Conservation (phyloP, 2,888 invertebrate genomes). For the Galeopsomyia nigrocyanea region DNA sequence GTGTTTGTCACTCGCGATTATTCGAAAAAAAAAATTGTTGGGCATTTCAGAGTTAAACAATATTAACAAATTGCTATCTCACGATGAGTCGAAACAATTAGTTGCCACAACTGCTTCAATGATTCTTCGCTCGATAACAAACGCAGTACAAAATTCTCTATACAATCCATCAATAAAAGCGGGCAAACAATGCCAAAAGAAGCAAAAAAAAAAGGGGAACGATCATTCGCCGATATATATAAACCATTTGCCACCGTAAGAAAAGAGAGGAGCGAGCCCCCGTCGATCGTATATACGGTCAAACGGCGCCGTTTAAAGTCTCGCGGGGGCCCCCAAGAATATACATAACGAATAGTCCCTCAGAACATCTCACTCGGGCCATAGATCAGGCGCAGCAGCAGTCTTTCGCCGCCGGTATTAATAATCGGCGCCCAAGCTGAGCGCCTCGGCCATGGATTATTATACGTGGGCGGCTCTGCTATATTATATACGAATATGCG, state of each 20-base stretch:
- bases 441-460: conserved; percentile 25
- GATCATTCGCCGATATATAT: too few species aligned
- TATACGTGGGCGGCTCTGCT: conserved; percentile 39
- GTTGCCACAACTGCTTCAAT: too few species aligned
- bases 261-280: not conserved
- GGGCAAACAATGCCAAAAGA: too few species aligned
- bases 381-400: conserved; percentile 61
- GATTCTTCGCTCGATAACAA: too few species aligned
- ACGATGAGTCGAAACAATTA: too few species aligned
- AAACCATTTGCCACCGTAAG: conserved; percentile 55
- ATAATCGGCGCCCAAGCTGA: conserved; percentile 38
- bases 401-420: conserved; percentile 40
- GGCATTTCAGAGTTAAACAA: too few species aligned
- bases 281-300: conserved; percentile 43
- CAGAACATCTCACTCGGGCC: conserved; percentile 67
- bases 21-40: too few species aligned
- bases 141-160: too few species aligned
- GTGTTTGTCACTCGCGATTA: too few species aligned
- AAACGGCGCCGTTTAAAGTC: conserved; percentile 64
- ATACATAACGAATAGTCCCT: conserved; percentile 62
- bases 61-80: too few species aligned
- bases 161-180: too few species aligned
- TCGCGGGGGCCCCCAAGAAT: conserved; percentile 42
- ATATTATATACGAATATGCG: not conserved
- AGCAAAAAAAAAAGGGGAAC: too few species aligned